Evolutionary conservation across 2,888 invertebrate genomes (phyloP), one percentile per base, ranked within the genome.

Genomic region (Marronus borbonicus): DNA sequence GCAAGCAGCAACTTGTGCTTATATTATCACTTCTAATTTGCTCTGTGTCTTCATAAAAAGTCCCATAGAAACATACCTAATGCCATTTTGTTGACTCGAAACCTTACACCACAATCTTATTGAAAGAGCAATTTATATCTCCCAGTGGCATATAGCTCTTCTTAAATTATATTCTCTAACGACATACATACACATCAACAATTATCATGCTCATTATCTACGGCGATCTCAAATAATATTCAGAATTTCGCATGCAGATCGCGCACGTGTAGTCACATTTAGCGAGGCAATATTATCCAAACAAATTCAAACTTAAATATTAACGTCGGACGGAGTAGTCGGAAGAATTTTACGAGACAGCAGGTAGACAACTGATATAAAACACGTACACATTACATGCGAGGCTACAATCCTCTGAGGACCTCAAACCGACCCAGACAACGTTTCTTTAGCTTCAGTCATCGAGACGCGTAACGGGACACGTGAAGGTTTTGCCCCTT

Each of bases 341-440:
- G 52, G 76, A 68, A 64, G 68, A 76, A 80, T 80, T 82, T 81
- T 82, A 82, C 80, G 80, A 80, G 82, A 81, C 82, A 80, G 78
- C 77, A 79, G 76, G 80, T 80, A 81, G 82, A 82, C 82, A 82
- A 80, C 81, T 78, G 80, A 79, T 79, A 80, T 81, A 81, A 82
- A 82, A 80, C 81, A 81, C 81, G 79, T 81, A 80, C 78, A 76
- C 77, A 44, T 78, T 81, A 74, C 58, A 72, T 39, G 72, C 20
- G 20, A 58, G 36, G 39, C 72, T 77, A 81, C 78, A 77, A 78
- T 81, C 76, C 80, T 81, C 81, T 44, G 62, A 80, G 80, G 80
- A 80, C 76, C 50, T 55, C 31, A 36, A 49, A 58, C 72, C 39
- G 58, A 58, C 72, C 66, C 77, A 68, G 69, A 77, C 80, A 74